Evolutionary conservation across 2,888 invertebrate species (phyloP).

Genomic region (Heliconius aoede): DNA sequence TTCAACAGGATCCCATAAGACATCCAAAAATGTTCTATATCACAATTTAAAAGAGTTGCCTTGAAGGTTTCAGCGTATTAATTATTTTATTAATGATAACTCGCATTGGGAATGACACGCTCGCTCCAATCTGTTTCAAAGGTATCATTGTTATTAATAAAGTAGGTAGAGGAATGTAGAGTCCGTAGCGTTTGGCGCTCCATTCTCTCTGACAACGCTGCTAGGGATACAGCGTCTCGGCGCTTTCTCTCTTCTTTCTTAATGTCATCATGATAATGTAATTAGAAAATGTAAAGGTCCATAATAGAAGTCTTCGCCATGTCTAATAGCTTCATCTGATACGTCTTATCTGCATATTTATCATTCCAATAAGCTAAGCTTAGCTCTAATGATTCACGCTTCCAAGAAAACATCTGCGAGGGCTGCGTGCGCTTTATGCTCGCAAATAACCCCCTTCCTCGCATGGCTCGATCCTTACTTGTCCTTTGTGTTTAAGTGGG

Average conservation of each 20-base stretch:
- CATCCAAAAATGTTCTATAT: too few species aligned
- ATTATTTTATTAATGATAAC: too few species aligned
- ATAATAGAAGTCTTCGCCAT: not conserved
- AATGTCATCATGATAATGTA: not conserved
- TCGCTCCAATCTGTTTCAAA: too few species aligned
- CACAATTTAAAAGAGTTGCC: too few species aligned
- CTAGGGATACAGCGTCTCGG: too few species aligned
- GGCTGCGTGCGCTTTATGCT: conserved; percentile 27
- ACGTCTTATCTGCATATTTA: conserved; percentile 30
- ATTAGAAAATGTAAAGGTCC: not conserved
- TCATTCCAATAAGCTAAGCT: conserved; percentile 37
- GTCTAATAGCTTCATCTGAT: conserved; percentile 14
- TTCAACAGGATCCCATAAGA: too few species aligned
- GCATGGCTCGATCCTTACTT: conserved; percentile 29
- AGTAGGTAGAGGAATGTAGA: too few species aligned
- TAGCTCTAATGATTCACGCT: conserved; percentile 45
- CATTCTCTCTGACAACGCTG: not conserved
- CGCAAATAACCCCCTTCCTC: conserved; percentile 41
- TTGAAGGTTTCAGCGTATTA: too few species aligned
- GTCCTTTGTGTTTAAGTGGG: not conserved
- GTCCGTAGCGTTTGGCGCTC: too few species aligned
- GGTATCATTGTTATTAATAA: too few species aligned
- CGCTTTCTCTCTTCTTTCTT: too few species aligned
- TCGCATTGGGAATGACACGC: too few species aligned
- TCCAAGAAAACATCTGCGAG: conserved; percentile 47